A percentile compares a stretch with the other conserved stretches of the same genome.
These are phyloP conservation scores for Pelusios castaneus DNA, from an alignment of 2,113 vertebrate genomes.

Conservation along the genomic window DNA sequence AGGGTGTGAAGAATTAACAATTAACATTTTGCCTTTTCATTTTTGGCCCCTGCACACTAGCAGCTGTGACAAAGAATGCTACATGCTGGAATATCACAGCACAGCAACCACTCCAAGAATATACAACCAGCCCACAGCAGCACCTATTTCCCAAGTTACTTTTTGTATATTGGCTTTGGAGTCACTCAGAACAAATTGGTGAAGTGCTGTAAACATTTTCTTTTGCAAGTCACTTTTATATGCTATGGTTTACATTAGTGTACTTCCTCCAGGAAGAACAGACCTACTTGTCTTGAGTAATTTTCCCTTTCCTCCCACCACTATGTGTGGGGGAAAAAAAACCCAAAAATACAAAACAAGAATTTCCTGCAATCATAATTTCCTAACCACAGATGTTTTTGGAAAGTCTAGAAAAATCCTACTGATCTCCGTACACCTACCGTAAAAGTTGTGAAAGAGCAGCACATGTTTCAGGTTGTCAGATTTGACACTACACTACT, in stretches of 20 bases:
- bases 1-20: not conserved
- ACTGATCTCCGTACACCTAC: not conserved
- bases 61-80: not conserved
- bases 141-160: not conserved
- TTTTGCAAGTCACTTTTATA: not conserved
- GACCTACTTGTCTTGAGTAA: not conserved
- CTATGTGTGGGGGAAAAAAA: not conserved
- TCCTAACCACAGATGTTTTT: not conserved
- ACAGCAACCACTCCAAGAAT: not conserved
- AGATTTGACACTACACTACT: not conserved
- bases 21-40: not conserved
- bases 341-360: not conserved
- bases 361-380: not conserved
- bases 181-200: not conserved
- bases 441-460: not conserved
- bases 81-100: not conserved
- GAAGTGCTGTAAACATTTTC: not conserved
- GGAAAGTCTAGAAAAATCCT: not conserved
- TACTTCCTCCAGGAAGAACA: not conserved
- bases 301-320: not conserved
- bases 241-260: not conserved
- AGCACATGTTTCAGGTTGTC: not conserved
- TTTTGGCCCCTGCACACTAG: not conserved
- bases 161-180: not conserved
- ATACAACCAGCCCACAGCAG: not conserved